phyloP scores from a whole-genome alignment of 2,113 vertebrate genomes.

The Dromiciops gliroides region DNA sequence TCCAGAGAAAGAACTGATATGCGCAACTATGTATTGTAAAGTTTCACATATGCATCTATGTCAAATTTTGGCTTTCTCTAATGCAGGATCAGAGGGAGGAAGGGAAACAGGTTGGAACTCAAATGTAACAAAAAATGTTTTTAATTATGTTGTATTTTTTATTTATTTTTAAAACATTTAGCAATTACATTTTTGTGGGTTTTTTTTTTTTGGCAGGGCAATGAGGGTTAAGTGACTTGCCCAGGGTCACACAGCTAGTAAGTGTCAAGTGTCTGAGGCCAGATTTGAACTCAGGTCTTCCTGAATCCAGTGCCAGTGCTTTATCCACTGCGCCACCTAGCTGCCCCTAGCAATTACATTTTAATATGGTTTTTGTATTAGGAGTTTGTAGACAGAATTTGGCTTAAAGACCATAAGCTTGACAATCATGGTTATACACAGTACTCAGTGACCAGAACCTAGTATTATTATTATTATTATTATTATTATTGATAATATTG shows the following conservation, averaged over 20 bases:
- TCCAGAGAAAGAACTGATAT: no score
- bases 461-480: background rate
- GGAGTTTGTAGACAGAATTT: no score
- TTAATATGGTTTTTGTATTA: background rate
- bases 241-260: no score
- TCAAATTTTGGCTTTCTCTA: background rate
- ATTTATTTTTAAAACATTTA: background rate
- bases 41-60: background rate
- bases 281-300: no score
- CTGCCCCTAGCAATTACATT: background rate
- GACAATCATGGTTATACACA: background rate
- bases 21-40: background rate
- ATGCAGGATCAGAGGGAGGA: background rate
- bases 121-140: background rate
- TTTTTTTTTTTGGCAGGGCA: no score
- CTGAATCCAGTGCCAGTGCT: no score
- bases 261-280: no score
- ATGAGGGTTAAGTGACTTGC: no score
- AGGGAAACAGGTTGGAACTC: background rate
- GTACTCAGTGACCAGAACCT: background rate
- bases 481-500: background rate
- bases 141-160: background rate
- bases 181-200: background rate
- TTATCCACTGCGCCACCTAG: no score
- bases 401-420: background rate